These are phyloP conservation scores for Dicranocentrus wangi DNA, from an alignment of 2,888 invertebrate species.

Conservation along the genomic window DNA sequence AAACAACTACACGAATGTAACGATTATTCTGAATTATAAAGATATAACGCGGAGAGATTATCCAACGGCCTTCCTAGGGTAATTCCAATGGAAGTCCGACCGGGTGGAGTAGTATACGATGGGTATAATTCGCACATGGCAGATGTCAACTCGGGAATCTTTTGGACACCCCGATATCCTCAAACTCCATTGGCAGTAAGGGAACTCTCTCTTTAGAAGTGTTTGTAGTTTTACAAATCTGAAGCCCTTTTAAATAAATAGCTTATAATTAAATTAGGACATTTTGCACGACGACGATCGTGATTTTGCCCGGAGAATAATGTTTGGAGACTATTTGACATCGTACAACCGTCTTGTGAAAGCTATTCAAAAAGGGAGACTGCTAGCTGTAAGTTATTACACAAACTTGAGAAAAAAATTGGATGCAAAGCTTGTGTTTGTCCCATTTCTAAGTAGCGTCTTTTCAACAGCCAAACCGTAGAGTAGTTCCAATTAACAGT, in stretches of 20 bases:
- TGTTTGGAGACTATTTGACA: neutral
- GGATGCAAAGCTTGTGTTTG: too few species aligned
- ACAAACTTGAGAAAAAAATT: too few species aligned
- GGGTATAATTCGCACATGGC: constrained; percentile 53
- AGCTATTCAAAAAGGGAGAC: constrained; percentile 31
- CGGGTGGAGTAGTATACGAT: constrained; percentile 14
- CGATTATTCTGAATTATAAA: too few species aligned
- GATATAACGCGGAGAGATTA: constrained; percentile 59
- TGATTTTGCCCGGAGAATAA: constrained; percentile 40
- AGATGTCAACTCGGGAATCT: constrained; percentile 38
- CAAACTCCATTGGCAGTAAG: constrained; percentile 24
- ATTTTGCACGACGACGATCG: constrained; percentile 48
- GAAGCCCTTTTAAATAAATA: too few species aligned
- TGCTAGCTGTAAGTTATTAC: constrained; percentile 27
- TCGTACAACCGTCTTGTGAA: neutral
- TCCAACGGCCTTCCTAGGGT: constrained; percentile 47
- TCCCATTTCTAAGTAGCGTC: too few species aligned
- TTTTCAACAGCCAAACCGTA: too few species aligned
- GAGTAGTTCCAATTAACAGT: too few species aligned
- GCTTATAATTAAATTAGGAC: constrained; percentile 38
- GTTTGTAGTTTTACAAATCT: too few species aligned
- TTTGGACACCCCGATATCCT: constrained; percentile 48
- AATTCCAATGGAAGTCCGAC: constrained; percentile 12
- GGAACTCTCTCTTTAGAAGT: too few species aligned
- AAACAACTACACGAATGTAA: neutral